These are phyloP conservation scores for Coelogynopora nodosa DNA, from an alignment of 2,888 invertebrate species.

Conservation along the genomic window DNA sequence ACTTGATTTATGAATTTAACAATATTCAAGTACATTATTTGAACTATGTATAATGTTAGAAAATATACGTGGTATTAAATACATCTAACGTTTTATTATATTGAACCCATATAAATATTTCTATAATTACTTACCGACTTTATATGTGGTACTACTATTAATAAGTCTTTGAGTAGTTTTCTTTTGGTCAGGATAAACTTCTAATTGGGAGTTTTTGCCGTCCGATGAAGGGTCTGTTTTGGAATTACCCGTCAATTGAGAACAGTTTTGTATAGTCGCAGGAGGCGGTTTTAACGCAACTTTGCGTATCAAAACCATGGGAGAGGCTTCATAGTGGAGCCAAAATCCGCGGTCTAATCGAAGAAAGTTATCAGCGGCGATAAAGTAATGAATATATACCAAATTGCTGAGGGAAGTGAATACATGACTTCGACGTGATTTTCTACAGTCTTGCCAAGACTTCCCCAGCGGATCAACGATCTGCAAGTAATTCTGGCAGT, in stretches of 20 bases:
- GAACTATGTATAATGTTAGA: too few species aligned
- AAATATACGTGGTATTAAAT: too few species aligned
- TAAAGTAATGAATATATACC: constrained; percentile 30
- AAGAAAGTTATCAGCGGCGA: not conserved
- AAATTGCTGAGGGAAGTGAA: constrained; percentile 37
- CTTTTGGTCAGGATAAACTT: not conserved
- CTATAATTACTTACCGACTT: not conserved
- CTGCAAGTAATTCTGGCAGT: constrained; percentile 32
- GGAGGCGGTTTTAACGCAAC: not conserved
- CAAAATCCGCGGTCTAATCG: constrained; percentile 32
- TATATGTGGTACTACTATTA: constrained; percentile 4
- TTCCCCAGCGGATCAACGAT: constrained; percentile 32
- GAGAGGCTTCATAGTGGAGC: constrained; percentile 40
- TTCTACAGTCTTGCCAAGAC: constrained; percentile 34
- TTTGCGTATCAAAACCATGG: not conserved
- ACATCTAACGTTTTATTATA: too few species aligned
- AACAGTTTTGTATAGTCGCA: not conserved
- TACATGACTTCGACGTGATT: constrained; percentile 36
- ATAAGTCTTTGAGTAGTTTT: not conserved
- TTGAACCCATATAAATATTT: too few species aligned
- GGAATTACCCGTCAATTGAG: not conserved
- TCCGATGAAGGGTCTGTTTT: not conserved
- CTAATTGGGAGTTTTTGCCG: not conserved
- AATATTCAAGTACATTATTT: too few species aligned
- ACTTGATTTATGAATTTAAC: too few species aligned